Evolutionary conservation across 2,113 vertebrate genomes (phyloP), one percentile per base, ranked within the genome.

Genomic region (Camelus bactrianus): DNA sequence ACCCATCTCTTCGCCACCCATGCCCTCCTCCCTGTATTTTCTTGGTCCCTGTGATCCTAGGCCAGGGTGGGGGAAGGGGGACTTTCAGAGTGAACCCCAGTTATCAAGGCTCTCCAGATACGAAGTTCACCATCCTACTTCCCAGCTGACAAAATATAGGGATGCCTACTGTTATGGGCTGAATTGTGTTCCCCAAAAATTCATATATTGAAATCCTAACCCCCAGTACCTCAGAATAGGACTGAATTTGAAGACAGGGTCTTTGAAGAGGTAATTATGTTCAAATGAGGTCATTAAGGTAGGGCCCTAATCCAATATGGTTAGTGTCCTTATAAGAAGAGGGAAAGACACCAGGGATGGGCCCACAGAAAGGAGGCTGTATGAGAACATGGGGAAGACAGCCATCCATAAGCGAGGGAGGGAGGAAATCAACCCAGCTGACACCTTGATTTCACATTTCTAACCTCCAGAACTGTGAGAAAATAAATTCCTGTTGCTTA

Each of bases 31-130:
- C 83, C 10, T 4, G 4, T 4, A 5, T 4, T 6, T 9, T 6
- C 50, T 73, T 16, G 24, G 16, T 26, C 35, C 24, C 35, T 6
- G 32, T 12, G 72, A 32, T 30, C 32, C 50, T 6, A 5, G 35
- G 16, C n/a, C 12, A 6, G n/a, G 10, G 24, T 0, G 14, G 3
- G 2, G 2, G 38, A 35, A 19, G 8, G 2, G 24, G 2, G 4
- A 8, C 24, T 35, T 13, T 42, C 52, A 4, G 48, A 42, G 52
- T 28, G 35, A 14, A 48, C 8, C 35, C n/a, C 70, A 24, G 2
- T 1, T 1, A 48, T 54, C 35, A 26, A 69, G 69, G 6, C 13
- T 52, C 19, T 73, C 48, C 35, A 0, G 20, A 7, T 9, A 8
- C 24, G 8, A 32, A 1, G 6, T 42, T 50, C 4, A 2, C n/a